Conservation (phyloP, 2,113 vertebrate genomes). For the Kryptolebias marmoratus region DNA sequence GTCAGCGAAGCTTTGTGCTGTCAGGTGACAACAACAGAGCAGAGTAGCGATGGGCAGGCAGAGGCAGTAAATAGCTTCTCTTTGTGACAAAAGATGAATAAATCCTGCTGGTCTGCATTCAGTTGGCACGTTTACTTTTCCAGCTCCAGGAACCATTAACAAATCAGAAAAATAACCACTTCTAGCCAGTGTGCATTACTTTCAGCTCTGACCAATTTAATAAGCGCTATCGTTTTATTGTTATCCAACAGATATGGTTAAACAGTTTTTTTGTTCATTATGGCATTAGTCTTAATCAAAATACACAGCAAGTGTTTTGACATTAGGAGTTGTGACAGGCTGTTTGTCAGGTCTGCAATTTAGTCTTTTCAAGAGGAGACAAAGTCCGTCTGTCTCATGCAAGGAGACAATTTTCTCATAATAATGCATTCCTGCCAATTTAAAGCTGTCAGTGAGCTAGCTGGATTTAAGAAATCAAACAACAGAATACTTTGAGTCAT, state of each 20-base stretch:
- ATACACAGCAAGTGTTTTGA: background rate
- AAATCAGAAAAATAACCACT: background rate
- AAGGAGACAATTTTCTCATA: background rate
- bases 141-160: background rate
- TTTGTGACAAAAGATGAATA: constrained; percentile 17
- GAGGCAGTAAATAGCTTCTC: constrained; percentile 34
- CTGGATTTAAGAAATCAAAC: constrained; percentile 4
- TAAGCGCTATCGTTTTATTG: background rate
- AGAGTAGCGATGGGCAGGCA: constrained; percentile 26
- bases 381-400: background rate
- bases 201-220: constrained; percentile 4
- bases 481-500: constrained; percentile 24
- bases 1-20: constrained; percentile 28
- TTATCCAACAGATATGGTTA: background rate
- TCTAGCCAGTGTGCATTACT: background rate
- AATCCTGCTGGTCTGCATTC: constrained; percentile 20
- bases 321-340: background rate
- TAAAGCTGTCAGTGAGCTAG: constrained; percentile 13
- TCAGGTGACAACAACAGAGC: constrained; percentile 31
- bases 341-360: background rate
- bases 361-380: constrained; percentile 1
- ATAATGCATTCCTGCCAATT: background rate
- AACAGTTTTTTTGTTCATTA: background rate
- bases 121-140: constrained; percentile 4
- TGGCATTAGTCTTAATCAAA: background rate